These are phyloP conservation scores for Cephonodes hylas DNA, from an alignment of 2,888 invertebrate species.

Conservation along the genomic window DNA sequence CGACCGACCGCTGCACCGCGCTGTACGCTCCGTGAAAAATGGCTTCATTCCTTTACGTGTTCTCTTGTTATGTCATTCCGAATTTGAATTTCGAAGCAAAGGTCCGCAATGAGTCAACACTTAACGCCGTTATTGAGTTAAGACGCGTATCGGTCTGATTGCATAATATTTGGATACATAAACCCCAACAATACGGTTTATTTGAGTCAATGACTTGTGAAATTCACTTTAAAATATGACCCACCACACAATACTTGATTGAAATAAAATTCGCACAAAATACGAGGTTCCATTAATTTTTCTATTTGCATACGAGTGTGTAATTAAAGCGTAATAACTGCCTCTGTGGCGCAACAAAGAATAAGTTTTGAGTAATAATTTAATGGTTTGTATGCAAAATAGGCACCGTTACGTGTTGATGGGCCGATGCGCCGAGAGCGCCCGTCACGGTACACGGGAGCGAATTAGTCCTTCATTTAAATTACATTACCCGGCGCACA, in stretches of 20 bases:
- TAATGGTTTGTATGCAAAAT: slow-evolving; percentile 81
- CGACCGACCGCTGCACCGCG: slow-evolving; percentile 28
- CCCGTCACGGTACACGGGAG: slow-evolving; percentile 75
- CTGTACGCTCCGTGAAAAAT: slow-evolving; percentile 47
- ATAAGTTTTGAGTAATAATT: slow-evolving; percentile 81
- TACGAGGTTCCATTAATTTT: slow-evolving; percentile 72
- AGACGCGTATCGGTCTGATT: background rate
- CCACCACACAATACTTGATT: slow-evolving; percentile 60
- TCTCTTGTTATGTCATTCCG: background rate
- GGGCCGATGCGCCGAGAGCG: slow-evolving; percentile 69
- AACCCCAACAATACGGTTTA: background rate
- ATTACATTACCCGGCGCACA: slow-evolving; percentile 70
- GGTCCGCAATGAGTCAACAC: background rate
- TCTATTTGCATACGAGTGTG: slow-evolving; percentile 77
- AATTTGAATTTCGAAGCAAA: background rate
- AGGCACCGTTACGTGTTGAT: slow-evolving; percentile 79
- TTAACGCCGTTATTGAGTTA: background rate
- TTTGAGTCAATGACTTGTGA: background rate
- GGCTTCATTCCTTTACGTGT: background rate
- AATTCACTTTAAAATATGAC: slow-evolving; percentile 34
- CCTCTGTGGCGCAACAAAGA: slow-evolving; percentile 78
- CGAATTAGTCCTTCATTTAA: slow-evolving; percentile 79
- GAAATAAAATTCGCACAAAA: slow-evolving; percentile 60
- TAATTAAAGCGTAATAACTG: slow-evolving; percentile 79
- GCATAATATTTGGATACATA: background rate